Evolutionary conservation across 2,888 invertebrate species (phyloP), one percentile per base, ranked within the genome.

Genomic region (Aphodius granarius): DNA sequence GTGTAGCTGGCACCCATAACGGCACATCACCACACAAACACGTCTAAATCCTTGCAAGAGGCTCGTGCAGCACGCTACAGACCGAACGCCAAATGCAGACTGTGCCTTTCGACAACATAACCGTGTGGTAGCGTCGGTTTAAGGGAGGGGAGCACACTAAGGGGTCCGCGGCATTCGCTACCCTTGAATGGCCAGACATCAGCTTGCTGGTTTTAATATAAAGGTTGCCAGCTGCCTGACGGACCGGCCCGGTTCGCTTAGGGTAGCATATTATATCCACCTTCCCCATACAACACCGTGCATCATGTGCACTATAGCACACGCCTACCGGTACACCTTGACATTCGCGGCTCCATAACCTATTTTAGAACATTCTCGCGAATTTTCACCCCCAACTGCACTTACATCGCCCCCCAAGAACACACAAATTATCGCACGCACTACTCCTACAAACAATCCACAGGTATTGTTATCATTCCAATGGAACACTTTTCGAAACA

Each of bases 151-250:
- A 81, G 81, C 85, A 83, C 85, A 84, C 85, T 85, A 86, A 85
- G 86, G 86, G 86, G 86, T 85, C 80, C 16, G 66, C 72, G 76
- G 77, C 76, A 80, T 78, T 84, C 80, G 81, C 86, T 84, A 86
- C 86, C 86, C 86, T 86, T 85, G 84, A 85, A 85, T 85, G 85
- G 81, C 78, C 83, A 83, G 82, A 82, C 84, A 75, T 83, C 85
- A 84, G 84, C 83, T 81, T 83, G 83, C 81, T 82, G 82, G 83
- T 83, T 83, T 85, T 85, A 85, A 85, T 85, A 84, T 84, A 83
- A 85, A 85, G 85, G 83, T 82, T 81, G 82, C 82, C 83, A 83
- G 83, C 83, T 83, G 83, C 81, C 80, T 76, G 81, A 83, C 83
- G 83, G 83, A 83, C 84, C 83, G 81, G 83, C 81, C 80, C 82